Base-by-base conservation (phyloP, 2,888 invertebrate species). In the Dastarcus helophoroides region DNA sequence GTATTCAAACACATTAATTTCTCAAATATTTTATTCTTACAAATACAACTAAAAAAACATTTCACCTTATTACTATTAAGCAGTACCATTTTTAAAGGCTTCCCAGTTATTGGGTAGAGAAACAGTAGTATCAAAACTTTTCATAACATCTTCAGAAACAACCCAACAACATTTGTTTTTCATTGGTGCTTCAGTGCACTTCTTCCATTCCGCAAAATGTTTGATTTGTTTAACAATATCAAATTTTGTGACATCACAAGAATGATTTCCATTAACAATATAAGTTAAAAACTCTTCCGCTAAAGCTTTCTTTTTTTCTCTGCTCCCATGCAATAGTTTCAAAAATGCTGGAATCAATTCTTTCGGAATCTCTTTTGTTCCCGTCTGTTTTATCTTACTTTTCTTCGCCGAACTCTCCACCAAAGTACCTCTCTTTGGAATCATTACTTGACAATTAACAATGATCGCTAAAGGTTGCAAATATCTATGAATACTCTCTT, bases 301-400 rank as follows among this genome's bases (percentile, higher is more conserved):
- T 5, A 82, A 57, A 39, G 71, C 69, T 15, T 53, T 60, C 21
- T 68, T 67, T 1, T 69, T 67, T 37, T 70, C 65, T 0, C 58
- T 54, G 52, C 79, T 82, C 1, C 79, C 79, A 51, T 83, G 79
- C 2, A 81, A 50, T 1, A 80, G 56, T 25, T 69, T 68, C 24
- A 79, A 69, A 37, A 83, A 62, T 38, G 73, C 67, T 3, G 74
- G 71, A 40, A 79, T 58, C 23, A 74, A 69, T 17, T 65, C 65
- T 4, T 69, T 54, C 8, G 61, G 53, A 11, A 64, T 60, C 9
- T 56, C 58, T 24, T 60, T 57, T 14, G 57, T 42, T 8, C 27
- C 35, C 9, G 31, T 23, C n/a, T n/a, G n/a, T n/a, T n/a, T n/a
- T n/a, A n/a, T n/a, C n/a, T n/a, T n/a, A 3, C 29, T 14, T 11